Evolutionary conservation across 2,888 invertebrate species (phyloP).

Genomic region (Aphrophora alni): DNA sequence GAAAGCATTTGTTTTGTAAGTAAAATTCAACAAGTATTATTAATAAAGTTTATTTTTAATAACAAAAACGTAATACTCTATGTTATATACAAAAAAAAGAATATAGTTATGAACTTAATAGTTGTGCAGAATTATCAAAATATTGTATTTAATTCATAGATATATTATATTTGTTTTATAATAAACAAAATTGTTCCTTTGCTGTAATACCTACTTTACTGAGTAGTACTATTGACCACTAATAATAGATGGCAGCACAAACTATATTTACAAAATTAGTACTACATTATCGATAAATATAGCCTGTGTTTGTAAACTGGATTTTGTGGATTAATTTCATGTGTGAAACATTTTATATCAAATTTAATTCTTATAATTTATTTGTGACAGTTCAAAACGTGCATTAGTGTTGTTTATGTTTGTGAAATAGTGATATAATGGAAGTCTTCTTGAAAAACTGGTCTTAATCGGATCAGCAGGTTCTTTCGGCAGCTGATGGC

Average conservation of each 20-base stretch:
- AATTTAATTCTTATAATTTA: slow-evolving; percentile 21
- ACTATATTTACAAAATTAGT: slow-evolving; percentile 34
- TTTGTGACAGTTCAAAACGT: slow-evolving; percentile 23
- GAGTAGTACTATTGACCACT: background rate
- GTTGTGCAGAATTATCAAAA: too few relatives aligned
- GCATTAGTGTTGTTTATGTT: background rate
- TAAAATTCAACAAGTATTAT: too few relatives aligned
- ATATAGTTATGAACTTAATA: too few relatives aligned
- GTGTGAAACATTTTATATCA: slow-evolving; percentile 27
- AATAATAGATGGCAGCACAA: slow-evolving; percentile 23
- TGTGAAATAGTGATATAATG: slow-evolving; percentile 14
- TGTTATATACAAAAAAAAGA: too few relatives aligned
- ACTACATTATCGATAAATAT: slow-evolving; percentile 35
- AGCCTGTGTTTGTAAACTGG: slow-evolving; percentile 41
- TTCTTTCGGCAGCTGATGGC: slow-evolving; percentile 41
- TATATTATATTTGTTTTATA: too few relatives aligned
- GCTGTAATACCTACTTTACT: too few relatives aligned
- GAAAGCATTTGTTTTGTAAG: too few relatives aligned
- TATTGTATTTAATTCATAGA: too few relatives aligned
- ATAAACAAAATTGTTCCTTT: too few relatives aligned
- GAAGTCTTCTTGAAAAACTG: slow-evolving; percentile 33
- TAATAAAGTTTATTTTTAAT: too few relatives aligned
- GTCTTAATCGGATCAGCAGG: slow-evolving; percentile 41
- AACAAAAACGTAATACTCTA: too few relatives aligned
- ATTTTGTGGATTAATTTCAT: slow-evolving; percentile 37